These are phyloP conservation scores for Melanocharis versteri DNA, from an alignment of 2,113 vertebrate genomes.

Conservation along the genomic window DNA sequence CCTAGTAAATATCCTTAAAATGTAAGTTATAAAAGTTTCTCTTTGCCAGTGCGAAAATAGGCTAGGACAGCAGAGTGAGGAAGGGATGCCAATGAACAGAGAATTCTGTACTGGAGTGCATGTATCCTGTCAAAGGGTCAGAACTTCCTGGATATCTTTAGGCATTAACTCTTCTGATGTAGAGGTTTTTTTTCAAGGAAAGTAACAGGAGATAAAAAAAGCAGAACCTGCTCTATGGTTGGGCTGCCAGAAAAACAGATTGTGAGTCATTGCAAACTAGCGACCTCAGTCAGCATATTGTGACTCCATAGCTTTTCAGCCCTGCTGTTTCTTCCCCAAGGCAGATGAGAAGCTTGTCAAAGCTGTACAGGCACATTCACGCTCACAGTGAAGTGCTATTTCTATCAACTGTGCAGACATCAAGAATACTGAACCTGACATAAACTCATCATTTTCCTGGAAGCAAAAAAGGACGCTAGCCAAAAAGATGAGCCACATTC, in stretches of 20 bases:
- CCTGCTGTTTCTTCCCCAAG: neutral
- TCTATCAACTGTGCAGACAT: neutral
- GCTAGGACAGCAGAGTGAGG: neutral
- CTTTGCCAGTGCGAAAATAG: neutral
- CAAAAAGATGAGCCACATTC: neutral
- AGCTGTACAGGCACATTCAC: neutral
- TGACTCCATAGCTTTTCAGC: neutral
- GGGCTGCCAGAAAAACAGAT: slow-evolving; percentile 17
- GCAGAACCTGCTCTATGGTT: neutral
- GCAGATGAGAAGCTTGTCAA: neutral
- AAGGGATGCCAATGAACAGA: neutral
- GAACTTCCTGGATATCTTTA: neutral
- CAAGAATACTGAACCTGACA: neutral
- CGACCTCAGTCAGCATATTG: slow-evolving; percentile 10
- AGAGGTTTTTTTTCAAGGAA: neutral
- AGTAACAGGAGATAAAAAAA: neutral
- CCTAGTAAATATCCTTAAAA: neutral
- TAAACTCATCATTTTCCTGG: neutral
- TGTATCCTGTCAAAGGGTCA: neutral
- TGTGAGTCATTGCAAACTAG: neutral
- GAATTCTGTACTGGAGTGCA: neutral
- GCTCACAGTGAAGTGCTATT: neutral
- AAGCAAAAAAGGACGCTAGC: neutral
- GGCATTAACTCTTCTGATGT: neutral
- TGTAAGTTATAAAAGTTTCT: neutral